phyloP scores from a whole-genome alignment of 2,113 vertebrate species.

The Phaethornis superciliosus region DNA sequence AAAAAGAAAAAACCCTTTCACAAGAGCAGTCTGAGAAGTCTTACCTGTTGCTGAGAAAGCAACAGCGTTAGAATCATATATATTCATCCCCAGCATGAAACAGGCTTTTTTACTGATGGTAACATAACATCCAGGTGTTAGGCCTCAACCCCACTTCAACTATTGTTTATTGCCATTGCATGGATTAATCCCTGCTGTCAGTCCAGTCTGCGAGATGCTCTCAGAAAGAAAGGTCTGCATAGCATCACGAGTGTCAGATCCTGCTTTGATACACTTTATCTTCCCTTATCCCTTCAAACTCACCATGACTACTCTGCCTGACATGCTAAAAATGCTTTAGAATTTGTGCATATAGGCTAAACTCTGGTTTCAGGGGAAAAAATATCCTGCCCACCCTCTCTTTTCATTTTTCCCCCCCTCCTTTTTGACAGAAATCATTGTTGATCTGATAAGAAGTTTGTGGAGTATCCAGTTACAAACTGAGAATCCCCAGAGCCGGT shows the following conservation, averaged over 20 bases:
- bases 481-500: slow-evolving; percentile 50
- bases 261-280: slow-evolving; percentile 78
- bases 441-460: slow-evolving; percentile 74
- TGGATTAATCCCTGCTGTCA: slow-evolving; percentile 79
- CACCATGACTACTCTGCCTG: slow-evolving; percentile 70
- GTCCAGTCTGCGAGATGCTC: slow-evolving; percentile 67
- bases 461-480: slow-evolving; percentile 67
- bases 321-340: slow-evolving; percentile 71
- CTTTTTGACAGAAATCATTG: slow-evolving; percentile 67
- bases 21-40: not conserved
- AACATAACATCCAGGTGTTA: slow-evolving; percentile 72
- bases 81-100: not conserved
- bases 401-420: not conserved
- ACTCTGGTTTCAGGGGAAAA: slow-evolving; percentile 44
- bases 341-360: slow-evolving; percentile 35
- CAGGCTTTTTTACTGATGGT: not conserved
- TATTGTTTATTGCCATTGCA: slow-evolving; percentile 73
- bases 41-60: slow-evolving; percentile 8
- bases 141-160: slow-evolving; percentile 65
- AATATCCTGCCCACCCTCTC: slow-evolving; percentile 18
- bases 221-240: slow-evolving; percentile 75
- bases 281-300: slow-evolving; percentile 73
- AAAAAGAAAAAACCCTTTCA: not conserved
- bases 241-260: slow-evolving; percentile 76
- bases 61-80: not conserved